These are phyloP conservation scores for Heterochromis multidens DNA, from an alignment of 2,113 vertebrate species.

Conservation along the genomic window DNA sequence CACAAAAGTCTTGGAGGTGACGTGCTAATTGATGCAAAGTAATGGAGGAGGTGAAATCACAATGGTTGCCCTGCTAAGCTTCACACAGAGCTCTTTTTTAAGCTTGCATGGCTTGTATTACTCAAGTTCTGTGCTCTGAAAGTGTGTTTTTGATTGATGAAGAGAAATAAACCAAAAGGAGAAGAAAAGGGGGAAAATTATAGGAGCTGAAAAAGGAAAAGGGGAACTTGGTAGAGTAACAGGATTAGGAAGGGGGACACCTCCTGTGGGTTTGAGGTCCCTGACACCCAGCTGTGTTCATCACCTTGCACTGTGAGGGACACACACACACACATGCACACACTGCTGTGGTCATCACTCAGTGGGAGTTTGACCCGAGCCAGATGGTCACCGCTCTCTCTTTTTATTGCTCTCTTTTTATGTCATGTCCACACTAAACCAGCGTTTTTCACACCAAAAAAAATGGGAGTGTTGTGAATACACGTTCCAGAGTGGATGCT, in stretches of 20 bases:
- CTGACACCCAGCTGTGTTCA: constrained; percentile 68
- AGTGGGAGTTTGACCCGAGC: constrained; percentile 65
- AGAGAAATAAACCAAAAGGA: neutral
- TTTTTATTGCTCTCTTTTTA: constrained; percentile 50
- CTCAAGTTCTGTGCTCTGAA: neutral
- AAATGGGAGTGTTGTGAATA: constrained; percentile 12
- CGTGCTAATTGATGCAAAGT: constrained; percentile 73
- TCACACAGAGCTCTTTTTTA: constrained; percentile 1
- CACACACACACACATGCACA: constrained; percentile 24
- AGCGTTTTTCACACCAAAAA: constrained; percentile 50
- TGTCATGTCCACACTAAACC: constrained; percentile 51
- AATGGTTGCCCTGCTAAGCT: constrained; percentile 39
- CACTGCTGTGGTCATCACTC: constrained; percentile 53
- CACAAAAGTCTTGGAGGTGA: constrained; percentile 53
- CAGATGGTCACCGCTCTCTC: constrained; percentile 63
- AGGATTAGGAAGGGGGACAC: constrained; percentile 33
- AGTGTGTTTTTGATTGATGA: neutral
- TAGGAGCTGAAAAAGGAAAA: neutral
- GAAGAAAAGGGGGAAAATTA: neutral
- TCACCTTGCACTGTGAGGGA: constrained; percentile 60
- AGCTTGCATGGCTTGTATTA: neutral
- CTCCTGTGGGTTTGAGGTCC: constrained; percentile 57
- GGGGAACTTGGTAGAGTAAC: constrained; percentile 30
- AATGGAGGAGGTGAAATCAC: constrained; percentile 60
- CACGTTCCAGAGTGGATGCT: neutral